Conservation (phyloP, 2,888 invertebrate genomes). For the Stenodera caucasica region DNA sequence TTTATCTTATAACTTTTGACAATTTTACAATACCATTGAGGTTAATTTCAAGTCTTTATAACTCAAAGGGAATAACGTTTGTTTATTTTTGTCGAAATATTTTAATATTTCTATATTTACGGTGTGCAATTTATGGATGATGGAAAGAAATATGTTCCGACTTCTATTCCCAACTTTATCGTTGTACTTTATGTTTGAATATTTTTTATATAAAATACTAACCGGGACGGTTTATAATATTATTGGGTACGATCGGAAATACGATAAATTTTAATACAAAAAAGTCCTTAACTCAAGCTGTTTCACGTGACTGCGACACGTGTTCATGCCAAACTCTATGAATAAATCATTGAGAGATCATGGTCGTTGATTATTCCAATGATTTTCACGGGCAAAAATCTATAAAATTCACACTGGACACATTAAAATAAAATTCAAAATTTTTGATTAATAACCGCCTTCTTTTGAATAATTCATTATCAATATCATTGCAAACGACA, state of each 20-base stretch:
- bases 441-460: background rate
- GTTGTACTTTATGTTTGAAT: constrained; percentile 16
- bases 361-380: constrained; percentile 12
- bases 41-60: background rate
- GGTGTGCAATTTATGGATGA: background rate
- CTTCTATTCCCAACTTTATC: constrained; percentile 5
- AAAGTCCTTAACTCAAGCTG: constrained; percentile 20
- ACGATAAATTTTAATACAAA: constrained; percentile 26
- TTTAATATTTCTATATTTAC: constrained; percentile 11
- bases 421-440: background rate
- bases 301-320: constrained; percentile 21
- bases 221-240: constrained; percentile 15
- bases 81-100: constrained; percentile 19
- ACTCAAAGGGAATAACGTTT: background rate
- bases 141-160: background rate
- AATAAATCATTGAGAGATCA: constrained; percentile 18
- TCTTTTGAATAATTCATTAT: constrained; percentile 3
- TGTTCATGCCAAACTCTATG: constrained; percentile 14
- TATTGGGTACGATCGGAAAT: constrained; percentile 11
- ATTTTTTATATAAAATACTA: constrained; percentile 18
- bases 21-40: background rate
- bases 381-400: background rate
- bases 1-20: background rate
- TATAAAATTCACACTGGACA: background rate
- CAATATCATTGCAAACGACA: background rate